These are phyloP conservation scores for Drosophila nr. medialis DNA, from an alignment of 2,888 invertebrate genomes.

Conservation along the genomic window DNA sequence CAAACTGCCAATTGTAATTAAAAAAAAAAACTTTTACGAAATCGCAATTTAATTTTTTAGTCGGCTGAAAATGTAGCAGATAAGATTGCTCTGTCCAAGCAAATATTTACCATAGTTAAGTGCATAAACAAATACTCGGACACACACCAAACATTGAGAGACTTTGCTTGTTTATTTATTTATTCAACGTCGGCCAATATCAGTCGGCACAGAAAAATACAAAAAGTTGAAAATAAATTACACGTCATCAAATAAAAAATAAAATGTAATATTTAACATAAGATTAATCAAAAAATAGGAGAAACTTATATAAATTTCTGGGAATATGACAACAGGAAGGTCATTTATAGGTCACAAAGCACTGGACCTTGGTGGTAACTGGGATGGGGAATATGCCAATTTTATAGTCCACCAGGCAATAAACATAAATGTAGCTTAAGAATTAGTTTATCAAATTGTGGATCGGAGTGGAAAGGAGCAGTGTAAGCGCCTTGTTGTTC, in stretches of 20 bases:
- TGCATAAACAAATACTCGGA: neutral
- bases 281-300: neutral
- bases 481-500: conserved; percentile 26
- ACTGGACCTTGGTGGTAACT: neutral
- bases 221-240: neutral
- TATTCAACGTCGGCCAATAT: neutral
- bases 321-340: neutral
- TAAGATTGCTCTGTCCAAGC: neutral
- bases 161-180: neutral
- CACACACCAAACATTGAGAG: neutral
- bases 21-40: neutral
- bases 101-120: neutral
- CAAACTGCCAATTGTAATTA: neutral
- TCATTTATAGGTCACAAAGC: neutral
- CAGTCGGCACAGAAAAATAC: neutral
- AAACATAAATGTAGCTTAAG: neutral
- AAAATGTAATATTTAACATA: neutral
- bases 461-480: too few species aligned
- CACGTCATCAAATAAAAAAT: neutral
- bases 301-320: neutral
- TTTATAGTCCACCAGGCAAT: neutral
- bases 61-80: neutral
- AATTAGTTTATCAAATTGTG: neutral
- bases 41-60: conserved; percentile 1
- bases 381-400: neutral